phyloP scores from a whole-genome alignment of 2,113 vertebrate species.

The Manacus vitellinus region DNA sequence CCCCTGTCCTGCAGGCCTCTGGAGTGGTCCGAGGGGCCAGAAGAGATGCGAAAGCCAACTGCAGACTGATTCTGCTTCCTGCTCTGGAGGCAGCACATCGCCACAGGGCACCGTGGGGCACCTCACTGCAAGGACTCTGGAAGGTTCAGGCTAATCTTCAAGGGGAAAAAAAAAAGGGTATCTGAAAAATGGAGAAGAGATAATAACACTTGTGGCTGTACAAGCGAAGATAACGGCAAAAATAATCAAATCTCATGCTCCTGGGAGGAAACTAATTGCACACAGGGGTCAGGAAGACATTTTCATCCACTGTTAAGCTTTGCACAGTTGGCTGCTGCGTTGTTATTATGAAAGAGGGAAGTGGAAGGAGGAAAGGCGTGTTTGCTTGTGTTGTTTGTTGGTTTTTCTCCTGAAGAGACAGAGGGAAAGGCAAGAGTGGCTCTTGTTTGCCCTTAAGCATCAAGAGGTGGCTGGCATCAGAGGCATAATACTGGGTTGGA shows the following conservation, averaged over 20 bases:
- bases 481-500: background rate
- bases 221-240: constrained; percentile 62
- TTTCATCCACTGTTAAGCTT: constrained; percentile 40
- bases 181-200: constrained; percentile 51
- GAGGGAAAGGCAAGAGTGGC: background rate
- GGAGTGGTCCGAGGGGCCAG: fast-evolving
- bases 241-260: constrained; percentile 56
- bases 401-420: background rate
- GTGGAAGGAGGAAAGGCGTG: background rate
- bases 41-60: background rate
- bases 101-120: background rate
- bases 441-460: constrained; percentile 15
- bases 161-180: background rate
- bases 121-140: background rate
- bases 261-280: constrained; percentile 62
- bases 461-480: background rate
- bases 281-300: constrained; percentile 64
- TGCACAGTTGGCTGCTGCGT: constrained; percentile 42
- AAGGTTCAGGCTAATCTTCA: constrained; percentile 51
- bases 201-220: constrained; percentile 68
- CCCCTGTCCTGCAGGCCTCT: background rate
- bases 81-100: background rate
- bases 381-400: background rate
- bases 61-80: background rate
- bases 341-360: constrained; percentile 44